Evolutionary conservation across 2,113 vertebrate genomes (phyloP), one percentile per base, ranked within the genome.

Genomic region (Morone saxatilis): DNA sequence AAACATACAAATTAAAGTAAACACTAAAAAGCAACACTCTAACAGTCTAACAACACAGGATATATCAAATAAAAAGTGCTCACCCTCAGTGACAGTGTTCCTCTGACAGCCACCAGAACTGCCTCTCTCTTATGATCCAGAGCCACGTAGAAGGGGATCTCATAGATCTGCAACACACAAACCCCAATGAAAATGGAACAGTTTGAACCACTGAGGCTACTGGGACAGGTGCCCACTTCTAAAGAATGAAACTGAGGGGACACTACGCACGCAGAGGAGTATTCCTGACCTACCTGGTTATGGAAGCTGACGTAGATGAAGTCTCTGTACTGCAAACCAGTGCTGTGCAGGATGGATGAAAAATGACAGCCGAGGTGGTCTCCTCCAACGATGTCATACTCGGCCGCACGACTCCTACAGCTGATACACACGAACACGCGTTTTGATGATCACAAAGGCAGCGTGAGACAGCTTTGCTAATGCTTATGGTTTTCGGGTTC

Each of bases 251-350:
- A 36, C 57, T 20, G 19, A 40, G 36, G 5, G 6, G 9, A 53
- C 12, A 36, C 25, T 43, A 1, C 10, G 9, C 17, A 47, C 5
- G 40, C 16, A 60, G 4, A 12, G 5, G 57, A 5, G 38, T 6
- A 13, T 8, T 47, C 8, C 31, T 12, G 12, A 62, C 22, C 22
- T 73, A 99, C 98, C 97, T 97, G 97, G 95, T 99, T 98, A 63
- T 99, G 98, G 70, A 98, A 98, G 93, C 97, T 98, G 87, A 99
- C 93, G 69, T 98, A 91, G 89, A 99, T 97, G 92, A 99, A 99
- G 88, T 99, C 98, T 89, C 97, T 91, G 92, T 99, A 97, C 91
- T 99, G 97, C 25, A 99, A 94, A 40, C 97, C 97, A 0, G 98
- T 99, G 31, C 94, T 97, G 20, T 95, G 95, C 63, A 99, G 94